Evolutionary conservation across 2,797 vertebrate species (phyloP).

Genomic region (Menidia menidia): DNA sequence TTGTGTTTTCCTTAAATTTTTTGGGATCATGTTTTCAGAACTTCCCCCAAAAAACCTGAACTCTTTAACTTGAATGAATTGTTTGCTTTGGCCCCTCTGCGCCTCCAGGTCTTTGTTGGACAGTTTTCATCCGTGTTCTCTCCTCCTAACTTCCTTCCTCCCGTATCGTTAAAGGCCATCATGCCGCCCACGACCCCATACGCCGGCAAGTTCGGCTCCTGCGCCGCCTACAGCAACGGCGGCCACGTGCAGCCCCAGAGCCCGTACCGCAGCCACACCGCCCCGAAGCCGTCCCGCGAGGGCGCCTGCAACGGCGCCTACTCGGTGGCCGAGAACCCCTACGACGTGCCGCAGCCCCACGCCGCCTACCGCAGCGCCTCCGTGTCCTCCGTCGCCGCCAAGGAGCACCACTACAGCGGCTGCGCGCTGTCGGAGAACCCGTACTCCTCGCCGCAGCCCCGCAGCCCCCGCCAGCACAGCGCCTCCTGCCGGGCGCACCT

Average conservation of each 20-base stretch:
- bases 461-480: constrained; percentile 64
- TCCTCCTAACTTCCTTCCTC: not conserved
- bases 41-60: not conserved
- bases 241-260: constrained; percentile 68
- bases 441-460: constrained; percentile 59
- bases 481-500: constrained; percentile 68
- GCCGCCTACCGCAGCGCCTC: constrained; percentile 61
- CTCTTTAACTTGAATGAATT: not conserved
- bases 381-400: constrained; percentile 31
- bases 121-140: constrained; percentile 2
- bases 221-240: constrained; percentile 82
- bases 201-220: constrained; percentile 90
- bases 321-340: constrained; percentile 65
- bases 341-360: constrained; percentile 70
- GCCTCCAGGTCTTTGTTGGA: not conserved
- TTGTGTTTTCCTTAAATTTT: not conserved
- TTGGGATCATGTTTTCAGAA: not conserved
- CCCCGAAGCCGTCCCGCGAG: constrained; percentile 50
- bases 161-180: constrained; percentile 60
- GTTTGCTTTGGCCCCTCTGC: not conserved
- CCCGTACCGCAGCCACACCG: constrained; percentile 58
- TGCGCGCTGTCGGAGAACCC: constrained; percentile 59
- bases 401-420: constrained; percentile 64
- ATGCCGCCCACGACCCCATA: constrained; percentile 97
- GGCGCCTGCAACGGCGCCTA: constrained; percentile 59